Base-by-base conservation (phyloP, 2,113 vertebrate species). In the Passer domesticus region DNA sequence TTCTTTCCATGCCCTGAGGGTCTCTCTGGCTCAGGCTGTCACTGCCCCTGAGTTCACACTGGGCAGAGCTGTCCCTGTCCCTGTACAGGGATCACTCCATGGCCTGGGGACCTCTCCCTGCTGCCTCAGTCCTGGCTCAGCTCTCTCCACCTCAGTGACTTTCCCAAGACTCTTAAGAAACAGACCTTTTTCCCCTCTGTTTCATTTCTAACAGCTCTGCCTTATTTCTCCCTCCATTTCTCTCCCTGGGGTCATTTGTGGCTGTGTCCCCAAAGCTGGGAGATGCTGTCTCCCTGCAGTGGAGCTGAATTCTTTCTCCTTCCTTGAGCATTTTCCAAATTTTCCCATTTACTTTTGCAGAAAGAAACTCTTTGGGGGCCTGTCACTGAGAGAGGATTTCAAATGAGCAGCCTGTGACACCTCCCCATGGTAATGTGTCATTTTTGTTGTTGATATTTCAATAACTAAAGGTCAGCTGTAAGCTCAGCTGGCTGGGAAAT, bases 391-490 rank as follows among this genome's bases (percentile, higher is more conserved):
- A 41, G 62, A 46, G 28, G 44, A 55, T 74, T 78, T 69, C 67
- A 88, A 64, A n/a, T 41, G 33, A 83, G 37, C 6, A 3, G 67
- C 59, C 58, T 1, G 0, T 76, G 74, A 62, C 47, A 15, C 41
- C 47, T 72, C 63, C 35, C 52, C 3, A 1, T 1, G 5, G 37
- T 25, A 74, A 84, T 3, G 5, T 17, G n/a, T 77, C 25, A 0
- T 18, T 88, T 30, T 64, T 90, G 25, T 93, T 86, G 46, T 56
- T 84, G 31, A 7, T 79, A 27, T 85, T 90, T 88, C 79, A 37
- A 15, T 79, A 90, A 41, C 22, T 82, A 85, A 93, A 96, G 92
- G 95, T 95, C 90, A 92, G 25, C 43, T 2, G 6, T 66, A 81
- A 93, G 62, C 90, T 62, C 1, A 11, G 18, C 70, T 5, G 21